These are phyloP conservation scores for Melopsittacus undulatus DNA, from an alignment of 2,797 vertebrate species.

Conservation along the genomic window DNA sequence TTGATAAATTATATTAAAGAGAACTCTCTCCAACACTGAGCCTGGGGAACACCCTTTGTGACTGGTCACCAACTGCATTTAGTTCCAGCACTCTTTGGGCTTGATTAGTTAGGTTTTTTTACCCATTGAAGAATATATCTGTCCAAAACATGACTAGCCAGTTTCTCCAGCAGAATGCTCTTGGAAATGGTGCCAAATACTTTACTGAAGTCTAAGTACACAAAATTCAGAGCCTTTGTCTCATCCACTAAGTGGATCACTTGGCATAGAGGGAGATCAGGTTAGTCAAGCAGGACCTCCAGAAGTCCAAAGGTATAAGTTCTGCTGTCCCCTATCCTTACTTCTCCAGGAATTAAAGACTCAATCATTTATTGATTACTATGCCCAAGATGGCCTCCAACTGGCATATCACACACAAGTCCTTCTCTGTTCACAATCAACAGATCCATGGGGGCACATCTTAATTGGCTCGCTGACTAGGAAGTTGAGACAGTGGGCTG, in stretches of 20 bases:
- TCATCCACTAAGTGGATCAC: background rate
- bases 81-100: background rate
- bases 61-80: background rate
- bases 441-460: accelerated
- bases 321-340: background rate
- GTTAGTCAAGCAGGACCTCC: background rate
- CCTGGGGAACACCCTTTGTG: background rate
- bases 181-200: background rate
- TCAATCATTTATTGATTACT: accelerated
- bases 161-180: background rate
- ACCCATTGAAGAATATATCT: background rate
- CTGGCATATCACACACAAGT: background rate
- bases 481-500: background rate
- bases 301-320: background rate
- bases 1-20: background rate
- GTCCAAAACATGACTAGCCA: background rate
- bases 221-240: background rate
- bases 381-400: background rate
- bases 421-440: background rate
- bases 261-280: background rate
- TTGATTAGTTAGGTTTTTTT: background rate
- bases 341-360: background rate
- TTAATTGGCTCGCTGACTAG: background rate
- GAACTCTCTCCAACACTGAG: background rate
- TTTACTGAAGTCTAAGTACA: background rate